A percentile compares a stretch with the other conserved stretches of the same genome.
These are phyloP conservation scores for Thunnus maccoyii DNA, from an alignment of 2,113 vertebrate genomes.

Conservation along the genomic window DNA sequence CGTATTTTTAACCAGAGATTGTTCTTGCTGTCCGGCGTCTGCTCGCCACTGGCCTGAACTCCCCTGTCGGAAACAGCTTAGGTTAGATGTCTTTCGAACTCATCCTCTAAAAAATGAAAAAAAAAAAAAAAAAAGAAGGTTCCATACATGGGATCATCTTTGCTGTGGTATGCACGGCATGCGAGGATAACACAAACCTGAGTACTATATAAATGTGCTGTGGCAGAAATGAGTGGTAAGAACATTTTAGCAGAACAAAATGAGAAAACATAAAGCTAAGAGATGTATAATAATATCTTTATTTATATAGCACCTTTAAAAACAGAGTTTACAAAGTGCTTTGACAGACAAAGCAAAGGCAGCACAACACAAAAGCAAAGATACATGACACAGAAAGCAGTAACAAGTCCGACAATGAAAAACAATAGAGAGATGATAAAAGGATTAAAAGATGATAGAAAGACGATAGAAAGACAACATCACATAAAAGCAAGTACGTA, in stretches of 20 bases:
- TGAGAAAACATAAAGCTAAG: neutral
- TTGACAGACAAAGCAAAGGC: too few relatives aligned
- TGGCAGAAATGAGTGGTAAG: neutral
- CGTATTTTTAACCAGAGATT: slow-evolving; percentile 3
- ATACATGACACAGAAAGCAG: too few relatives aligned
- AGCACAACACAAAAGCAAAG: too few relatives aligned
- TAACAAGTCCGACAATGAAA: too few relatives aligned
- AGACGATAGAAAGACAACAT: too few relatives aligned
- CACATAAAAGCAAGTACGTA: neutral
- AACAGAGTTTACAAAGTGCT: too few relatives aligned
- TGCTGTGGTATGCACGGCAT: slow-evolving; percentile 29
- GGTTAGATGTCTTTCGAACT: neutral
- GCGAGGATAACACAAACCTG: slow-evolving; percentile 13
- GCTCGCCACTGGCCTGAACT: slow-evolving; percentile 17
- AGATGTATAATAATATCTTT: neutral
- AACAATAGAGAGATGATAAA: too few relatives aligned
- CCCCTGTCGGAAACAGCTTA: neutral
- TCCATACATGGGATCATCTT: slow-evolving; percentile 14
- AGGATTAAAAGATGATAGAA: too few relatives aligned
- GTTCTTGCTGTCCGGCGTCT: slow-evolving; percentile 24
- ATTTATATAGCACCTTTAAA: too few relatives aligned
- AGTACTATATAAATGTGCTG: neutral
- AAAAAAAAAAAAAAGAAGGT: neutral
- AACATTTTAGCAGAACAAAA: neutral
- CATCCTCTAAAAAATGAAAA: neutral